Evolutionary conservation across 2,888 invertebrate species (phyloP).

Genomic region (Sialis lutaria): DNA sequence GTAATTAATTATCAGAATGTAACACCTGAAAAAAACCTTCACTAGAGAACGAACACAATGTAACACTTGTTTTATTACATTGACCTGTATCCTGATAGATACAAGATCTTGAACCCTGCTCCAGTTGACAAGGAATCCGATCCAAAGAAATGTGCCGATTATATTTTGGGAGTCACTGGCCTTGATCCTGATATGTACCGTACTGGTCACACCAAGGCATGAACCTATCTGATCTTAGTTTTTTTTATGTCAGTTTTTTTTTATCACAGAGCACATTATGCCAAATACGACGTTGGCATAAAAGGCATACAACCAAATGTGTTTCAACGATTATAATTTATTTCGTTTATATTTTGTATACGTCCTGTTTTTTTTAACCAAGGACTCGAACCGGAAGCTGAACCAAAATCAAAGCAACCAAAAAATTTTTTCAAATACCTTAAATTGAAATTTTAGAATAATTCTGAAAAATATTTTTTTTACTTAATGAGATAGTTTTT

Average conservation of each 20-base stretch:
- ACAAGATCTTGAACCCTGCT: slow-evolving; percentile 96
- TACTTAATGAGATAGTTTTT: no score
- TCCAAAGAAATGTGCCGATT: slow-evolving; percentile 66
- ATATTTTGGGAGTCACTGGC: slow-evolving; percentile 66
- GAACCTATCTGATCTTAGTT: slow-evolving; percentile 22
- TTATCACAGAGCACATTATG: no score
- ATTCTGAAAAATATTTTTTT: no score
- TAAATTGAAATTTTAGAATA: no score
- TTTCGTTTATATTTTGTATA: neutral
- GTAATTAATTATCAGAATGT: neutral
- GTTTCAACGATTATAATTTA: neutral
- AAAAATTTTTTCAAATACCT: no score
- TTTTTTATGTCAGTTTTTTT: no score
- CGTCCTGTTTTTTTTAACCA: no score
- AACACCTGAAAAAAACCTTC: neutral
- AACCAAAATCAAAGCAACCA: no score
- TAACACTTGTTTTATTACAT: neutral
- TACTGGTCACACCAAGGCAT: slow-evolving; percentile 98
- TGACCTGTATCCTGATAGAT: slow-evolving; percentile 37
- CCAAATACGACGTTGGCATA: slow-evolving; percentile 9
- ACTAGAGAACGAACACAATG: neutral
- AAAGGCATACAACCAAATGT: neutral
- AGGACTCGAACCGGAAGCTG: no score
- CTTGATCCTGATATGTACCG: slow-evolving; percentile 86
- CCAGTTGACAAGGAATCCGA: slow-evolving; percentile 58